Base-by-base conservation (phyloP, 2,888 invertebrate species). In the Carterocephalus palaemon region DNA sequence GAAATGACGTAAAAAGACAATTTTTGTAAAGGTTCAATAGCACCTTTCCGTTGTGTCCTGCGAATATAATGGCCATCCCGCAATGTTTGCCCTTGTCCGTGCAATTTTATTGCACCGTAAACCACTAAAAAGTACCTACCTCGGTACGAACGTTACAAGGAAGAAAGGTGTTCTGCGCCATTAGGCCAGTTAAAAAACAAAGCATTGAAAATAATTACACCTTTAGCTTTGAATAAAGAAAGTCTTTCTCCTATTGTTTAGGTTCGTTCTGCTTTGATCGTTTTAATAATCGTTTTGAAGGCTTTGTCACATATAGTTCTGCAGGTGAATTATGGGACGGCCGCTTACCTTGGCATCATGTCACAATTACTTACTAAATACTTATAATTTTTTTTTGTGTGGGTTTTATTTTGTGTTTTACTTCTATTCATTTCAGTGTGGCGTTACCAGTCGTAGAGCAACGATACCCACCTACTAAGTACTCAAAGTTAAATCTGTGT, bases 41-140 rank as follows among this genome's bases (percentile, higher is more conserved):
- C 55, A 61, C 59, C 61, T 61, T 61, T 60, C 48, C 53, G 49
- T 57, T 52, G 51, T 48, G 54, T 52, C 48, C 60, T 58, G 62
- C 62, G 54, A 64, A 66, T 69, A 61, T 60, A 67, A 69, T 69
- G 52, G 56, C 53, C 62, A 71, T 75, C 70, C 84, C 82, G 79
- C 85, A 84, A 85, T 85, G 81, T 85, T 86, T 84, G 65, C 67
- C 73, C 70, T 79, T 82, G 82, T 81, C 67, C 64, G 62, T 64
- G 69, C 66, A 68, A 67, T 77, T 85, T 84, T 83, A 85, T 83
- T 71, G 59, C 73, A 54, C 68, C 75, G 77, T 85, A 81, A 83
- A 85, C 85, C 85, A 76, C 83, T 78, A 81, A 83, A 82, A 79
- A 75, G 76, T 74, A 70, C 74, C 75, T 74, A 70, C 74, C 75